phyloP scores from a whole-genome alignment of 2,113 vertebrate genomes.

The Lota lota region DNA sequence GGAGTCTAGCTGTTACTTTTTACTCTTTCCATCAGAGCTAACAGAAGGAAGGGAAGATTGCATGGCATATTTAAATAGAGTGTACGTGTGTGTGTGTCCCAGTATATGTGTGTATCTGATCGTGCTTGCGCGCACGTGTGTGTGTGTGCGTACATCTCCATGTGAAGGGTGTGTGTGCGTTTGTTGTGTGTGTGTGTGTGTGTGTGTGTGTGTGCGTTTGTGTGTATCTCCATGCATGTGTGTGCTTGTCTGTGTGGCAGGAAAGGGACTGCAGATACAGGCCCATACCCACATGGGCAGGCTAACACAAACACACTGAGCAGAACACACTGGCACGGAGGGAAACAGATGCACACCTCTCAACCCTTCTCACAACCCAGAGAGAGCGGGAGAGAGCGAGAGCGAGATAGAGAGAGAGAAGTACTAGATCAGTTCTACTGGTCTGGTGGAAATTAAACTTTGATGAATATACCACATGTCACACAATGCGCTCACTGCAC shows the following conservation, averaged over 20 bases:
- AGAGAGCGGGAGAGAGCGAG: too few relatives aligned
- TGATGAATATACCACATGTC: too few relatives aligned
- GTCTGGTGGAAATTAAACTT: too few relatives aligned
- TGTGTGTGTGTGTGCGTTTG: neutral
- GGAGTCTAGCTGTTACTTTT: conserved; percentile 9
- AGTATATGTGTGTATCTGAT: neutral
- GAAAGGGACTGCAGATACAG: conserved; percentile 39
- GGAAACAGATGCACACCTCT: conserved; percentile 26
- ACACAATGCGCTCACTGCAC: too few relatives aligned
- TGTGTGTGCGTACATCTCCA: neutral
- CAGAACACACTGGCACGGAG: neutral
- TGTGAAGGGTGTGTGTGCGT: too few relatives aligned
- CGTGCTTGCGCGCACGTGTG: neutral
- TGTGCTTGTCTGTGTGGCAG: conserved; percentile 32
- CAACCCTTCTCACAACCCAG: conserved; percentile 5
- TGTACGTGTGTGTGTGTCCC: too few relatives aligned
- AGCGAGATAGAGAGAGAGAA: too few relatives aligned
- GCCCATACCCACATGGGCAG: conserved; percentile 27
- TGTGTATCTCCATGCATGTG: neutral
- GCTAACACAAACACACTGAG: conserved; percentile 21
- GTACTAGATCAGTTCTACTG: too few relatives aligned
- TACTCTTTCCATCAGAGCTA: conserved; percentile 51
- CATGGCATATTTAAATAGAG: too few relatives aligned
- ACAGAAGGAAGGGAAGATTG: conserved; percentile 14
- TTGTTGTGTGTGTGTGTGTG: conserved; percentile 2